phyloP scores from a whole-genome alignment of 2,113 vertebrate genomes.

The Ciconia boyciana region DNA sequence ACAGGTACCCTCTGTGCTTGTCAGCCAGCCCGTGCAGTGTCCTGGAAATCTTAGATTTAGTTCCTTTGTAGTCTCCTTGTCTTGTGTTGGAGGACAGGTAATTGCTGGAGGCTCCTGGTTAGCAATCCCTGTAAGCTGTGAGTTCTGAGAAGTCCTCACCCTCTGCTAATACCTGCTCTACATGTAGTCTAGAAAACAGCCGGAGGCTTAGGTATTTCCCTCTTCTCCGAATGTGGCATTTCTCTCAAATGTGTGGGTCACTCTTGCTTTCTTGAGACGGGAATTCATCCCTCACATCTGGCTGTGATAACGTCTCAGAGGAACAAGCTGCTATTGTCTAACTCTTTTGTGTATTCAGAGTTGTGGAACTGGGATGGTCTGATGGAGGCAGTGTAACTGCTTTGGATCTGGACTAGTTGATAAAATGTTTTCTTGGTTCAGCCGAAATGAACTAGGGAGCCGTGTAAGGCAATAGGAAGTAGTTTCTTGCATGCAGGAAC shows the following conservation, averaged over 20 bases:
- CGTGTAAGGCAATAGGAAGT: not conserved
- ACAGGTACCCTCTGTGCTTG: conserved; percentile 56
- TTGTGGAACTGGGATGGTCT: not conserved
- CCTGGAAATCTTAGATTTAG: conserved; percentile 16
- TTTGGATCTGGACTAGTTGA: not conserved
- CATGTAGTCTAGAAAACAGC: not conserved
- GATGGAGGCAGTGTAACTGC: not conserved
- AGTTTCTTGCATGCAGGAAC: not conserved
- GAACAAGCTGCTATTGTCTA: conserved; percentile 23
- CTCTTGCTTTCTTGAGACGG: not conserved
- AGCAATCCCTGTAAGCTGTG: not conserved
- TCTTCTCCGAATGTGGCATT: not conserved
- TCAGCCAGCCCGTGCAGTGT: not conserved
- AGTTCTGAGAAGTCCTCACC: not conserved
- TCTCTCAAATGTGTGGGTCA: not conserved
- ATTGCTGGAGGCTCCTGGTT: not conserved
- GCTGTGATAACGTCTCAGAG: not conserved
- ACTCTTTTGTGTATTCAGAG: not conserved
- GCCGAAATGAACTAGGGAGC: not conserved
- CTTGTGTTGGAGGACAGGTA: not conserved
- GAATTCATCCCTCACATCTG: not conserved
- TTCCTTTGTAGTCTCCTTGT: not conserved
- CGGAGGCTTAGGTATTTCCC: not conserved
- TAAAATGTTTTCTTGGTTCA: not conserved
- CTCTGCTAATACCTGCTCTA: not conserved